Evolutionary conservation across 2,797 vertebrate genomes (phyloP).

Genomic region (Acrossocheilus fasciatus): DNA sequence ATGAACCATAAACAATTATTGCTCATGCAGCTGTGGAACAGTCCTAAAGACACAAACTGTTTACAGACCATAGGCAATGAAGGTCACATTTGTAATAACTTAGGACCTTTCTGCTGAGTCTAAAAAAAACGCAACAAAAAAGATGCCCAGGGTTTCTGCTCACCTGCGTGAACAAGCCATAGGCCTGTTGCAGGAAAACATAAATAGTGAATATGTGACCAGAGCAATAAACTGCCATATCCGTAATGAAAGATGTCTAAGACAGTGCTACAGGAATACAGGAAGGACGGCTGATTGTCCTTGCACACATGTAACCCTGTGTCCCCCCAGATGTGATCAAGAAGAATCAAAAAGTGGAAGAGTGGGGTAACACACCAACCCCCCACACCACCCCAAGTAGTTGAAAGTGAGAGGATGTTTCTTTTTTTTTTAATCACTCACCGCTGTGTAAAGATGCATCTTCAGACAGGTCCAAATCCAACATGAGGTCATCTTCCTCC

Average conservation of each 20-base stretch:
- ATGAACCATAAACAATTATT: not conserved
- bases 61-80: not conserved
- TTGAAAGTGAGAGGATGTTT: not conserved
- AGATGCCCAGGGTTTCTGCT: not conserved
- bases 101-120: not conserved
- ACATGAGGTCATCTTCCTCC: conserved; percentile 97
- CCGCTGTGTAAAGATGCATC: conserved; percentile 86
- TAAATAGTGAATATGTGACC: not conserved
- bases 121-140: not conserved
- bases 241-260: not conserved
- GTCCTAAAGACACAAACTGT: not conserved
- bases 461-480: conserved; percentile 90
- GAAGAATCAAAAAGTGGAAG: not conserved
- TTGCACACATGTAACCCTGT: not conserved
- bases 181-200: not conserved
- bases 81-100: not conserved
- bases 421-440: conserved; percentile 62
- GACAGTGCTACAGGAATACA: not conserved
- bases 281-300: not conserved
- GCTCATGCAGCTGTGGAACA: not conserved
- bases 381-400: no score
- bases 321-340: not conserved
- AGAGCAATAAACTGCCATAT: not conserved
- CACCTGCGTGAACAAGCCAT: not conserved
- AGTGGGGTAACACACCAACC: no score